Base-by-base conservation (phyloP, 1,140 invertebrate genomes). In the Cydia fagiglandana region DNA sequence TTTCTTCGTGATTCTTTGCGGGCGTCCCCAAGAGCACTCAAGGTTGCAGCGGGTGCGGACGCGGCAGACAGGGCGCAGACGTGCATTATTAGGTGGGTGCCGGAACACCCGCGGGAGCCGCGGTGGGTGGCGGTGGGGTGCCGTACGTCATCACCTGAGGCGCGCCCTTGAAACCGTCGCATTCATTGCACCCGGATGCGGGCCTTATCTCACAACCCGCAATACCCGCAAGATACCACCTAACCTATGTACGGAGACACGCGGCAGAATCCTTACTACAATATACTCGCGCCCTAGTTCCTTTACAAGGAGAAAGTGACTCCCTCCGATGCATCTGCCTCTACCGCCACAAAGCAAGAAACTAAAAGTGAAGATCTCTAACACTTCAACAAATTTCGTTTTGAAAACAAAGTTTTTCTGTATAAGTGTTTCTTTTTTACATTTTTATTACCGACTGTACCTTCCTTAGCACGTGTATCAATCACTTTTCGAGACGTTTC, bases 51-150 rank as follows among this genome's bases (percentile, higher is more conserved):
- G 91, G 83, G 86, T 89, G 88, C 89, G 89, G 88, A 86, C 88
- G 87, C 85, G 86, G 90, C 84, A 93, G 92, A 93, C 92, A 85
- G 87, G 86, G 88, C 86, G 88, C 88, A 93, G 92, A 93, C 92
- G 89, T 93, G 91, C 91, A 93, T 93, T 93, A 93, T 93, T 92
- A 93, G 91, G 92, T 91, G 90, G 91, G 90, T 91, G 89, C 87
- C 87, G 89, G 86, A 90, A 90, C 89, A 90, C 88, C 87, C 89
- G 88, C 84, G 88, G 86, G 87, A 83, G 87, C 75, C 79, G 76
- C 81, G 83, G 86, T 75, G 77, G 80, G 80, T 24, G 86, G 86
- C 77, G 83, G 85, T 82, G 87, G 88, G 89, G 87, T 84, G 86
- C 88, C 85, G 89, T 91, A 91, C 91, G 91, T 91, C 91, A 92